Conservation (phyloP, 2,888 invertebrate species). For the Spilosoma lubricipeda region DNA sequence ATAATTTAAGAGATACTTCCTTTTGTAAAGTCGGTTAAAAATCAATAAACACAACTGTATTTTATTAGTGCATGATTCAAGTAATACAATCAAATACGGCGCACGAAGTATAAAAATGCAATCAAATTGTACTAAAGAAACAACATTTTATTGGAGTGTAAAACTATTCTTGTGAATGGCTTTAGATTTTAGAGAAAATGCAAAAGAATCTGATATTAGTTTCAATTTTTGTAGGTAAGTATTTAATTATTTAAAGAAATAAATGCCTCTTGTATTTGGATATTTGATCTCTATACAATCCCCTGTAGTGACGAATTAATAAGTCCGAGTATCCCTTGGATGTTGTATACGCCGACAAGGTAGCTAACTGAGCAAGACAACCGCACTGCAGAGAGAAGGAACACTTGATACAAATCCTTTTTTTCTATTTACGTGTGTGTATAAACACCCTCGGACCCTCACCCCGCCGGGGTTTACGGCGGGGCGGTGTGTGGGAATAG, state of each 20-base stretch:
- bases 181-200: conserved; percentile 6
- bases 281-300: too few relatives aligned
- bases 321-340: too few relatives aligned
- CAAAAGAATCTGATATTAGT: background rate
- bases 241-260: background rate
- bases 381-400: too few relatives aligned
- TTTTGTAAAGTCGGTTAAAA: background rate
- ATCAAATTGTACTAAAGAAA: background rate
- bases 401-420: too few relatives aligned
- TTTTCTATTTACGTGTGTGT: too few relatives aligned
- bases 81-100: background rate
- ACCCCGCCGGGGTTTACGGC: too few relatives aligned
- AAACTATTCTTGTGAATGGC: background rate
- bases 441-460: too few relatives aligned
- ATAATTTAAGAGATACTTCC: background rate
- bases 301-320: too few relatives aligned
- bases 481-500: too few relatives aligned
- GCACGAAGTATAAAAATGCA: background rate
- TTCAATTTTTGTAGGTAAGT: conserved; percentile 1
- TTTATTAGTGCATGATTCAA: background rate
- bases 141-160: background rate
- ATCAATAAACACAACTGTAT: background rate
- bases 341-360: too few relatives aligned
- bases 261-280: background rate
- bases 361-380: too few relatives aligned